A percentile compares a stretch with the other conserved stretches of the same genome.
phyloP scores from a whole-genome alignment of 1,140 invertebrate species.

The Pentalonia nigronervosa region DNA sequence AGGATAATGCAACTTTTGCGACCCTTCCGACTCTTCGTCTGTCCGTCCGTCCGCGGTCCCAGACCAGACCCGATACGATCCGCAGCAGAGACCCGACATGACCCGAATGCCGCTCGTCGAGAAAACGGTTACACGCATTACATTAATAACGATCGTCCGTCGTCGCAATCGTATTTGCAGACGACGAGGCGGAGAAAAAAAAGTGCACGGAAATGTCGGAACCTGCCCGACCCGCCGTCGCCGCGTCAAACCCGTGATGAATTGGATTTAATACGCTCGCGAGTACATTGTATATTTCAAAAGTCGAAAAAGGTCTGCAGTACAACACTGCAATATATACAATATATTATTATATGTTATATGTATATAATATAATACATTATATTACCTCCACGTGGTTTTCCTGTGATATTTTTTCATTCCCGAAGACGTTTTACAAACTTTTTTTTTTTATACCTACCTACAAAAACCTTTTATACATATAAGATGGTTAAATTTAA shows the following conservation, averaged over 20 bases:
- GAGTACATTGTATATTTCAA: neutral
- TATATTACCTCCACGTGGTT: no score
- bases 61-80: neutral
- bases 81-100: neutral
- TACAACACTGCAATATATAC: neutral
- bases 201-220: neutral
- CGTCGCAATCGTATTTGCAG: neutral
- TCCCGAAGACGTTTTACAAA: neutral
- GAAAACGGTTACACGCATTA: slow-evolving; percentile 33
- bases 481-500: neutral
- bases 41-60: neutral
- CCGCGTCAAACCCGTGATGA: neutral
- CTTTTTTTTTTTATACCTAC: neutral
- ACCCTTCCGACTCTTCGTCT: neutral
- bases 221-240: neutral
- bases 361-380: neutral
- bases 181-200: neutral
- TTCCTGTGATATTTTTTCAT: neutral
- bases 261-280: slow-evolving; percentile 30
- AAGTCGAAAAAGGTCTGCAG: neutral
- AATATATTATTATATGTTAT: neutral
- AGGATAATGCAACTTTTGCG: slow-evolving; percentile 33
- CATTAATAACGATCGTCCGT: slow-evolving; percentile 39
- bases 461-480: neutral
- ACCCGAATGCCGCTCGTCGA: neutral